Evolutionary conservation across 2,113 vertebrate genomes (phyloP).

Genomic region (Lepisosteus oculatus): DNA sequence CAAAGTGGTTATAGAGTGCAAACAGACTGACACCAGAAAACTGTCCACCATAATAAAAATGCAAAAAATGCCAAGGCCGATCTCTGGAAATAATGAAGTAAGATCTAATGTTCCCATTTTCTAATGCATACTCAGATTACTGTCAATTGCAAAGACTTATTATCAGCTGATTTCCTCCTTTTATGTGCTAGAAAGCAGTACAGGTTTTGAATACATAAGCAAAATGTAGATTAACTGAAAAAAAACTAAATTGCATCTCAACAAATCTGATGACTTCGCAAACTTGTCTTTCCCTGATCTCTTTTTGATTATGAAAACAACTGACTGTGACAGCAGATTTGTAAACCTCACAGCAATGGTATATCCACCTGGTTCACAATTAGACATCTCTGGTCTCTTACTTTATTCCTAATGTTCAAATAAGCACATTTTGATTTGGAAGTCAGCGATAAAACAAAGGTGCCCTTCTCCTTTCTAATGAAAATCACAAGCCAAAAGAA

Average conservation of each 20-base stretch:
- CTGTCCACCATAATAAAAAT: conserved; percentile 4
- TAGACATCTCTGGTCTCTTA: no score
- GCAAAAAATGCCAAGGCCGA: neutral
- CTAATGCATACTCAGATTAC: conserved; percentile 41
- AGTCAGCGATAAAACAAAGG: no score
- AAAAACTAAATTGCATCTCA: conserved; percentile 54
- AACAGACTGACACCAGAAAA: no score
- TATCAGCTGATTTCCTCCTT: conserved; percentile 26
- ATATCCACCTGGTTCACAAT: no score
- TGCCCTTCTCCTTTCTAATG: no score
- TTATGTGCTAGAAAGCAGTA: conserved; percentile 28
- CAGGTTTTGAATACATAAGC: conserved; percentile 54
- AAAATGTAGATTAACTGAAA: conserved; percentile 61
- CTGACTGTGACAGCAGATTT: conserved; percentile 33
- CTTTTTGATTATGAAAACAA: conserved; percentile 60
- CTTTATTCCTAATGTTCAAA: no score
- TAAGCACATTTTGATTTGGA: no score
- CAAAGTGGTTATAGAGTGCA: no score
- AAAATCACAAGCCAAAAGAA: no score
- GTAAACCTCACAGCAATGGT: no score
- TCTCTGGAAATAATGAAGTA: neutral
- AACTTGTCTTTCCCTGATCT: conserved; percentile 59
- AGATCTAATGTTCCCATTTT: conserved; percentile 11
- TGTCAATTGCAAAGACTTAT: conserved; percentile 41
- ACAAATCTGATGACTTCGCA: conserved; percentile 66